Evolutionary conservation across 2,797 vertebrate genomes (phyloP).

Genomic region (Helarctos malayanus): DNA sequence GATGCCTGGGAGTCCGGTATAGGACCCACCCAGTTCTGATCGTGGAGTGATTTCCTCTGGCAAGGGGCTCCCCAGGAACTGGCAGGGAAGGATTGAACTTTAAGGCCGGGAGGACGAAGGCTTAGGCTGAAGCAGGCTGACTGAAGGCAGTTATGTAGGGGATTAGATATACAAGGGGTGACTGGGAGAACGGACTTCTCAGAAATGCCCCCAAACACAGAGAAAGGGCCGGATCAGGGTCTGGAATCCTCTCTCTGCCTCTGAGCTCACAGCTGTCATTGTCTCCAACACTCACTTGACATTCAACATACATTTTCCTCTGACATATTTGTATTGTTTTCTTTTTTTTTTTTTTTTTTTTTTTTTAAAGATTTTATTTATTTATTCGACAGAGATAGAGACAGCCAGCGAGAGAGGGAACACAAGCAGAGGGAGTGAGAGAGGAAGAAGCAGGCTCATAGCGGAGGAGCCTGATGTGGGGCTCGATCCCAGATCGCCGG

Average conservation of each 20-base stretch:
- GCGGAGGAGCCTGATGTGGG: too few species aligned
- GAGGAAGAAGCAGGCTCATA: too few species aligned
- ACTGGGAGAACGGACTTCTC: not conserved
- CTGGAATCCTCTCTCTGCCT: not conserved
- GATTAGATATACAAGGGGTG: not conserved
- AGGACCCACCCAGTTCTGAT: not conserved
- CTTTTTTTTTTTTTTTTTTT: too few species aligned
- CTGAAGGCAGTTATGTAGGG: not conserved
- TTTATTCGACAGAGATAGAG: too few species aligned
- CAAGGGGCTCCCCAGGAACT: not conserved
- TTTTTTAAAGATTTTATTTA: too few species aligned
- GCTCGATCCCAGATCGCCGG: too few species aligned
- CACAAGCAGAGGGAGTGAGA: too few species aligned
- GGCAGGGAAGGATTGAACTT: not conserved
- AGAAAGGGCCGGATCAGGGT: not conserved
- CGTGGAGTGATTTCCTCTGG: not conserved
- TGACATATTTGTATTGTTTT: conserved; percentile 63
- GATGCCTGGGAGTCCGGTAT: not conserved
- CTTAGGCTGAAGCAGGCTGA: not conserved
- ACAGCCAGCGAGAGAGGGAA: too few species aligned
- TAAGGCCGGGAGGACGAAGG: not conserved
- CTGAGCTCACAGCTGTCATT: conserved; percentile 13
- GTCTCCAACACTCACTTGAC: conserved; percentile 15
- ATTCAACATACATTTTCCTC: conserved; percentile 43
- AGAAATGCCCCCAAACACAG: not conserved